phyloP scores from a whole-genome alignment of 2,797 vertebrate species.

The Allobates femoralis region DNA sequence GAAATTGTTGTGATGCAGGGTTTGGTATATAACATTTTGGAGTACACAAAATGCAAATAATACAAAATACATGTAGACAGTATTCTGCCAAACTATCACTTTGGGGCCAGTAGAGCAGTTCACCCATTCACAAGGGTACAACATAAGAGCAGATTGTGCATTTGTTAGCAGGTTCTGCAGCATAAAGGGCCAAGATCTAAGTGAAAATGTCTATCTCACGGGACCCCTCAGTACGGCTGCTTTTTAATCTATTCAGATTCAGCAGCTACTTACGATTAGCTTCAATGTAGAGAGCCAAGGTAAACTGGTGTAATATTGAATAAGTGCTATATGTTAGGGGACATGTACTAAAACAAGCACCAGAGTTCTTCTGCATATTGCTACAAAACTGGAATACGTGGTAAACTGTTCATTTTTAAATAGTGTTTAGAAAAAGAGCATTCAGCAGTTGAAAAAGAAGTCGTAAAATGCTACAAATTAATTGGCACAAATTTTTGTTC shows the following conservation, averaged over 20 bases:
- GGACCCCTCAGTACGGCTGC: not conserved
- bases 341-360: not conserved
- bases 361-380: not conserved
- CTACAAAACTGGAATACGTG: not conserved
- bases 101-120: not conserved
- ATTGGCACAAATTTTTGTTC: not conserved
- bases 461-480: not conserved
- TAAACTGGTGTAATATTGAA: not conserved
- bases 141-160: not conserved
- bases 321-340: not conserved
- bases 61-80: not conserved
- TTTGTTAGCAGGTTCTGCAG: not conserved
- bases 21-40: not conserved
- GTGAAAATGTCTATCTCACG: not conserved
- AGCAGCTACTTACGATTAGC: not conserved
- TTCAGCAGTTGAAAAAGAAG: not conserved
- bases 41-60: not conserved
- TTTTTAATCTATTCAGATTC: constrained; percentile 4
- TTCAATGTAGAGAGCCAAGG: not conserved
- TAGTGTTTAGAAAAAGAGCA: not conserved
- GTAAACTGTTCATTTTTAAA: not conserved
- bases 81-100: constrained; percentile 12
- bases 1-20: not conserved
- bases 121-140: not conserved
- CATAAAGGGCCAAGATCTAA: not conserved